These are phyloP conservation scores for Cosmia pyralina DNA, from an alignment of 2,888 invertebrate species.

Conservation along the genomic window DNA sequence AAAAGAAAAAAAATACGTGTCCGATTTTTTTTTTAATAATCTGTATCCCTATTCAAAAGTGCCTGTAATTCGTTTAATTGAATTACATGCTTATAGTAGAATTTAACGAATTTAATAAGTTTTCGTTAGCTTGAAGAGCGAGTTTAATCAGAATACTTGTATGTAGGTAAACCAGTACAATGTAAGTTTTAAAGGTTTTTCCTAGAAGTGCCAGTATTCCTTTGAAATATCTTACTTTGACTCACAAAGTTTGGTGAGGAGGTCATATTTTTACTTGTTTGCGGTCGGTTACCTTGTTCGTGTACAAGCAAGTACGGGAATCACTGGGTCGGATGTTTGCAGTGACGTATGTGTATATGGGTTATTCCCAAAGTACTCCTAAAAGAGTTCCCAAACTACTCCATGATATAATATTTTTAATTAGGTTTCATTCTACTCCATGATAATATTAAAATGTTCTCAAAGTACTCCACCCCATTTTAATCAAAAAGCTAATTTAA, in stretches of 20 bases:
- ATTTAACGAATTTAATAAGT: background rate
- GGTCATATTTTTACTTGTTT: constrained; percentile 32
- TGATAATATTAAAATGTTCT: no score
- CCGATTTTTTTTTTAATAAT: no score
- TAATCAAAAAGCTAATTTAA: no score
- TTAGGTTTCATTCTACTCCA: no score
- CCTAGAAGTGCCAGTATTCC: constrained; percentile 42
- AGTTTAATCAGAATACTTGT: background rate
- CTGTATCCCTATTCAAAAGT: no score
- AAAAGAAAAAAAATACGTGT: no score
- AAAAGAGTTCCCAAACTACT: no score
- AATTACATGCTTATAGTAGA: background rate
- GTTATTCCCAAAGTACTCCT: no score
- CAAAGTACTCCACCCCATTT: no score
- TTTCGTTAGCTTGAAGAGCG: background rate
- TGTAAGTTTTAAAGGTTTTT: constrained; percentile 11
- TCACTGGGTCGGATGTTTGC: constrained; percentile 13
- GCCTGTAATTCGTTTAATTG: no score
- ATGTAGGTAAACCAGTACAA: background rate
- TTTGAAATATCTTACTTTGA: constrained; percentile 27
- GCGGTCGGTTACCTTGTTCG: constrained; percentile 33
- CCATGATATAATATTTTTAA: no score
- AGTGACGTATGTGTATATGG: constrained; percentile 6
- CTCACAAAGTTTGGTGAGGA: constrained; percentile 19
- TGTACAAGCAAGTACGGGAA: background rate